Conservation (phyloP, 2,113 vertebrate species). For the Ploceus nigricollis region DNA sequence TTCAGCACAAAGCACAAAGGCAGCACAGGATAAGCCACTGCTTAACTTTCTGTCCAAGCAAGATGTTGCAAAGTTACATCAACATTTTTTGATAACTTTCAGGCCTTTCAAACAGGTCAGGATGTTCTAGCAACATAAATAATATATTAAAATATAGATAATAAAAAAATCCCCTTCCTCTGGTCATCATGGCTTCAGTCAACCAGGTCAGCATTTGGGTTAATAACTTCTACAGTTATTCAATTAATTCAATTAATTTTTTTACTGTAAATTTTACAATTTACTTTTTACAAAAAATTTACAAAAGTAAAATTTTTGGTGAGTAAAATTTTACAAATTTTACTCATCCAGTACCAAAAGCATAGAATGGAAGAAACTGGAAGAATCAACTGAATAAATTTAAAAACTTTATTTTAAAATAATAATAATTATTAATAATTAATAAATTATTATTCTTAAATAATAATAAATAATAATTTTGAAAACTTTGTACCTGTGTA, state of each 20-base stretch:
- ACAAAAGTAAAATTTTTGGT: no score
- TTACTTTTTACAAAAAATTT: background rate
- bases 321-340: background rate
- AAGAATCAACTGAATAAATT: background rate
- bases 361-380: background rate
- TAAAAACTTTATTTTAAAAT: background rate
- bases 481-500: background rate
- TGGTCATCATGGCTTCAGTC: background rate
- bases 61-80: background rate
- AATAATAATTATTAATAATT: no score
- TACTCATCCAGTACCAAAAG: background rate
- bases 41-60: background rate
- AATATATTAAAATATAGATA: background rate
- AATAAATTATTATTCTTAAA: no score
- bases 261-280: background rate
- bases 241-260: no score
- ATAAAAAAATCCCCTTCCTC: background rate
- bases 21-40: background rate
- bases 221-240: background rate
- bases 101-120: background rate
- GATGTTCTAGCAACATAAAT: rapidly evolving
- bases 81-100: background rate
- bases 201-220: background rate
- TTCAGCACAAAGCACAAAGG: background rate
- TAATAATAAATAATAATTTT: no score